Base-by-base conservation (phyloP, 2,113 vertebrate genomes). In the Odocoileus virginianus region DNA sequence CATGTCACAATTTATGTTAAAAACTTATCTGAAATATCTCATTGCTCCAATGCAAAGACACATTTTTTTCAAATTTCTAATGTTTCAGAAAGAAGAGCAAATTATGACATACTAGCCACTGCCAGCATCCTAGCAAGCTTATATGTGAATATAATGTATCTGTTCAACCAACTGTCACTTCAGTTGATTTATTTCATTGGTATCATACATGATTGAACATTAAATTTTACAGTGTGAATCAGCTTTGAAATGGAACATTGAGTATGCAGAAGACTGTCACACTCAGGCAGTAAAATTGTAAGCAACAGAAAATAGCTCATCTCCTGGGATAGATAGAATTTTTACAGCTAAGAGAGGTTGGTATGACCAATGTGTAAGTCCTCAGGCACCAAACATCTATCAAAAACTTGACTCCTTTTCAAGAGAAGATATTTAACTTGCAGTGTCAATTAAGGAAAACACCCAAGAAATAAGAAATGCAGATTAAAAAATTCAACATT, bases 161-260 rank as follows among this genome's bases (percentile, higher is more conserved):
- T 95, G 45, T 60, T 79, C 36, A 86, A 45, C 54, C 54, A 86
- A 45, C 54, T 43, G 64, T 81, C 82, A 86, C 28, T 64, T 95
- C 25, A 57, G 36, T 30, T 84, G 52, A 60, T 90, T 76, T 79
- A 55, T 45, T 45, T 89, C 57, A 64, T 2, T 91, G 67, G 67
- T 86, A 64, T 13, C 57, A 91, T 19, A 87, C 40, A 13, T 47
- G 50, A 55, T 1, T 87, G 50, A 76, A 95, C 58, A 91, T 54
- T 71, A 81, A 79, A 13, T 81, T 33, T 81, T 57, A 84, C 10
- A 95, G 5, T 55, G 21, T 86, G 36, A 95, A 36, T 55, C 11
- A 95, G 47, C 30, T 91, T 47, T 67, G 89, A 95, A 95, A 87
- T 27, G 40, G 81, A 84, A 95, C 45, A 87, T 33, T 89, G 54